phyloP scores from a whole-genome alignment of 2,113 vertebrate genomes.

The Ptychochromis oligacanthus region DNA sequence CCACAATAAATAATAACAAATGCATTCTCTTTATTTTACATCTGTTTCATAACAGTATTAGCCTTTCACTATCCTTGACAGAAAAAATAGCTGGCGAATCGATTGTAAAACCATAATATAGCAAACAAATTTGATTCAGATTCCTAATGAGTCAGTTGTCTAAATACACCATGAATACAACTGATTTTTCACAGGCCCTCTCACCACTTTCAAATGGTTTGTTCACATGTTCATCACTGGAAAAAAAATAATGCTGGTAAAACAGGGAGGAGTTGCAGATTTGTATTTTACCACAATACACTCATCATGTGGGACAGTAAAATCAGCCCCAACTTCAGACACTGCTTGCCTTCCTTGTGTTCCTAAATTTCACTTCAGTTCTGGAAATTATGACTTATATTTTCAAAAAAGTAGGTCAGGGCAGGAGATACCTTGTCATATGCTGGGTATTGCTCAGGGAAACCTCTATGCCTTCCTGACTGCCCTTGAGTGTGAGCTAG shows the following conservation, averaged over 20 bases:
- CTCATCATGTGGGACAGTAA: not conserved
- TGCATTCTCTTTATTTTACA: not conserved
- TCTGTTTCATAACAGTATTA: not conserved
- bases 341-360: constrained; percentile 20
- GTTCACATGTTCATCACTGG: not conserved
- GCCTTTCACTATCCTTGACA: no score
- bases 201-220: constrained; percentile 3
- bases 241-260: not conserved
- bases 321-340: not conserved
- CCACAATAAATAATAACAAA: not conserved
- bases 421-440: constrained; percentile 23
- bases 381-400: constrained; percentile 32
- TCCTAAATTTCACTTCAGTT: constrained; percentile 27
- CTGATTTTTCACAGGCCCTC: not conserved
- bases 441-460: constrained; percentile 13
- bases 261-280: not conserved
- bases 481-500: constrained; percentile 21
- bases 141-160: no score
- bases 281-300: not conserved
- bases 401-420: constrained; percentile 41
- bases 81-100: no score
- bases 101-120: no score
- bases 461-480: constrained; percentile 10
- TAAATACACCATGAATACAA: no score
- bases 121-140: no score